These are phyloP conservation scores for Paelopatides confundens DNA, from an alignment of 53 echinoderm and acorn worm genomes.

Conservation along the genomic window DNA sequence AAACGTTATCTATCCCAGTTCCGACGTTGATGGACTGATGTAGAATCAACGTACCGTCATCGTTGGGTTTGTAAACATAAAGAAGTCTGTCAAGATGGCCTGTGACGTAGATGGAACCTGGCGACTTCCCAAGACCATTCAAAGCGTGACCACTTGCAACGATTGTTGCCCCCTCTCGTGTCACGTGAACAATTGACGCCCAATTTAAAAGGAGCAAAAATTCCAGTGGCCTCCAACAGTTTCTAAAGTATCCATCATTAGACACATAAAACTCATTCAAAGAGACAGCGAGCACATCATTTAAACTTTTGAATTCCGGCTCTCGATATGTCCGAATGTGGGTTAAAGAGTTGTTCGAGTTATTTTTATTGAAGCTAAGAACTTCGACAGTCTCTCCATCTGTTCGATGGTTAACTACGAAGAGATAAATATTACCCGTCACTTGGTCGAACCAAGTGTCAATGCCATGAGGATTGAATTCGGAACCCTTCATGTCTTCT, in stretches of 20 bases:
- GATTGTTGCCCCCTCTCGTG: background rate
- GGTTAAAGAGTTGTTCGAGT: background rate
- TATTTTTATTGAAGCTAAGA: constrained; percentile 31
- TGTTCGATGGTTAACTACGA: constrained; percentile 11
- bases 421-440: background rate
- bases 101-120: background rate
- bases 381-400: background rate
- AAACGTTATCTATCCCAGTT: constrained; percentile 5
- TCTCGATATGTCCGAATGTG: background rate
- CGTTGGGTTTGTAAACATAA: background rate
- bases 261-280: background rate
- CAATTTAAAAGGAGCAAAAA: background rate
- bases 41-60: background rate
- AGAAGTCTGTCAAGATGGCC: background rate
- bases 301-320: background rate
- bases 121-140: background rate
- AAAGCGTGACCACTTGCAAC: background rate
- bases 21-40: background rate
- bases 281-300: constrained; percentile 1
- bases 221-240: background rate
- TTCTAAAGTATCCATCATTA: constrained; percentile 5
- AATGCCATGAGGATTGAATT: constrained; percentile 4
- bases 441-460: background rate
- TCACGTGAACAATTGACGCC: constrained; percentile 6
- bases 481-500: background rate